Evolutionary conservation across 2,888 invertebrate genomes (phyloP).

Genomic region (Eristalis intricaria): DNA sequence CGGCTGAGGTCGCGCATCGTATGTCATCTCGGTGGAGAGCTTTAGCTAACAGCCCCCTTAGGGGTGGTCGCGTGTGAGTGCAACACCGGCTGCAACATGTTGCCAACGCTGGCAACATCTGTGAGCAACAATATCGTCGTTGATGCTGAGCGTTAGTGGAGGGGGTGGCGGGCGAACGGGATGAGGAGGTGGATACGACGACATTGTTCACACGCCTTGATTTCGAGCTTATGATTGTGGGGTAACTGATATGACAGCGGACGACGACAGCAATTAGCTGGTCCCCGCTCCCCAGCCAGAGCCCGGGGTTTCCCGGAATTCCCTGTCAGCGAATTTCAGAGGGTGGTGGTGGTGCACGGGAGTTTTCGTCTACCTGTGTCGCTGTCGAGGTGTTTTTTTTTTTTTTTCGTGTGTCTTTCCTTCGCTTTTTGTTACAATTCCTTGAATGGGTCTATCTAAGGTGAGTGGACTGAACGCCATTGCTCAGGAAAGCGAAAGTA

Average conservation of each 20-base stretch:
- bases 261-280: constrained; percentile 62
- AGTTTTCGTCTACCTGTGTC: constrained; percentile 38
- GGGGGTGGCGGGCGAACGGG: too few species aligned
- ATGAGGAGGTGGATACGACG: neutral
- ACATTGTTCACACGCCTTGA: constrained; percentile 27
- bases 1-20: constrained; percentile 59
- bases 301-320: constrained; percentile 74
- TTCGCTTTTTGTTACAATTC: constrained; percentile 53
- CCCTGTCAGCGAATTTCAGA: constrained; percentile 70
- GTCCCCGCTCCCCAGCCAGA: constrained; percentile 2
- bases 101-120: constrained; percentile 51
- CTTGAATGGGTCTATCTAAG: constrained; percentile 38
- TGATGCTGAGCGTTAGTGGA: too few species aligned
- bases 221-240: neutral
- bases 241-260: constrained; percentile 5
- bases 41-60: constrained; percentile 30
- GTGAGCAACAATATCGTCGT: neutral
- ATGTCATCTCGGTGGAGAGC: constrained; percentile 52
- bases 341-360: neutral
- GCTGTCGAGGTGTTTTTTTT: constrained; percentile 3
- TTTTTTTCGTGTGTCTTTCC: neutral
- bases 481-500: constrained; percentile 61
- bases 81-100: constrained; percentile 64
- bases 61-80: constrained; percentile 56
- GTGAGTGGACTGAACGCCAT: constrained; percentile 51